phyloP scores from a whole-genome alignment of 2,113 vertebrate species.

The Anhinga rufa region DNA sequence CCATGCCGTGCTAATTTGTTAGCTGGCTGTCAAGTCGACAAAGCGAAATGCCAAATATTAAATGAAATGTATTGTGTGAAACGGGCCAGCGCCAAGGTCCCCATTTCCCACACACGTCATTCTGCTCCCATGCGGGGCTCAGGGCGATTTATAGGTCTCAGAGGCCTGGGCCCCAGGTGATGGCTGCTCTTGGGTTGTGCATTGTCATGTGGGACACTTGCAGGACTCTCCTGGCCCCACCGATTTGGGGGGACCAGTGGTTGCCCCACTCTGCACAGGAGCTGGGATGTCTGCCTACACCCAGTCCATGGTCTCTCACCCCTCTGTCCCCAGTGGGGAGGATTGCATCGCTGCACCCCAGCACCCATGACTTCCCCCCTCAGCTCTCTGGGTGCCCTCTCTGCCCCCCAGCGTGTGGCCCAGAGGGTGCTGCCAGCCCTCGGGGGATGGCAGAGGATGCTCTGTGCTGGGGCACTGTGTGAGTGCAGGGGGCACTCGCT shows the following conservation, averaged over 20 bases:
- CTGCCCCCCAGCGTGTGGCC: neutral
- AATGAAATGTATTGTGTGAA: conserved; percentile 2
- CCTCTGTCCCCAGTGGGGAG: neutral
- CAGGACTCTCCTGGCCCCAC: neutral
- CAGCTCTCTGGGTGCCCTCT: neutral
- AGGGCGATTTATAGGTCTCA: neutral
- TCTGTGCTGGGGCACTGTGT: neutral
- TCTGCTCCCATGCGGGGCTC: accelerated
- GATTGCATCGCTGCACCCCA: neutral
- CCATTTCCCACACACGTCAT: accelerated
- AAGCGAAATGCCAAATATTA: conserved; percentile 38
- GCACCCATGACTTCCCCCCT: too few species aligned
- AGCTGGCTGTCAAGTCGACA: conserved; percentile 34
- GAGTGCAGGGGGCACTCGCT: neutral
- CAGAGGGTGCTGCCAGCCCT: neutral
- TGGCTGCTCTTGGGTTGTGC: neutral
- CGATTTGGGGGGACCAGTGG: neutral
- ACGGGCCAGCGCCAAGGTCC: neutral
- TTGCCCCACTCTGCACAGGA: neutral
- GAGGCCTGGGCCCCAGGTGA: accelerated
- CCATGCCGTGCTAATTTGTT: conserved; percentile 40
- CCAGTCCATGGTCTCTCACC: neutral
- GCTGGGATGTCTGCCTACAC: neutral
- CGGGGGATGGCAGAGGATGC: neutral
- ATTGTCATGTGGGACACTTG: neutral